phyloP scores from a whole-genome alignment of 2,113 vertebrate genomes.

The Lontra canadensis region DNA sequence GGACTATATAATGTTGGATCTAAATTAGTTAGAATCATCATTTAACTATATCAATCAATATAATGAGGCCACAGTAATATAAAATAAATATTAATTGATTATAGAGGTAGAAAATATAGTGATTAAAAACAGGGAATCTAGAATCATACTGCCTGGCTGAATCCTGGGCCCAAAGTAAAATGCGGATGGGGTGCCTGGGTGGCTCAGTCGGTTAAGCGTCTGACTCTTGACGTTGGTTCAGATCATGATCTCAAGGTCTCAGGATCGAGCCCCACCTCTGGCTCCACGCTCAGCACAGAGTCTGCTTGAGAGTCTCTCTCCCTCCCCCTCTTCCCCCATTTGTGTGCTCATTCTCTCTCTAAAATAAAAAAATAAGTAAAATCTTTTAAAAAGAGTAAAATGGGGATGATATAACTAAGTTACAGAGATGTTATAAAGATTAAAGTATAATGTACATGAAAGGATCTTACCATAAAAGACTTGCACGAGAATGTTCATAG shows the following conservation, averaged over 20 bases:
- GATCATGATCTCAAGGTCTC: not conserved
- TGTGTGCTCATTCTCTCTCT: not conserved
- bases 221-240: not conserved
- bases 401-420: not conserved
- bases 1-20: not conserved
- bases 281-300: not conserved
- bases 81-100: not conserved
- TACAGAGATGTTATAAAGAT: not conserved
- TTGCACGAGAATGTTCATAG: not conserved
- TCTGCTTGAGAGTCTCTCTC: not conserved
- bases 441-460: not conserved
- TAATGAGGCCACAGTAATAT: not conserved
- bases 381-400: not conserved
- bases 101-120: not conserved
- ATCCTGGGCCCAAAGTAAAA: not conserved
- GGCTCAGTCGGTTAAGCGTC: not conserved
- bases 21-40: not conserved
- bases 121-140: not conserved
- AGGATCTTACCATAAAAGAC: not conserved
- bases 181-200: not conserved
- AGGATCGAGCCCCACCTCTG: not conserved
- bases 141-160: not conserved
- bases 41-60: not conserved
- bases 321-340: not conserved
- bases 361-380: not conserved